A percentile compares a stretch with the other conserved stretches of the same genome.
Evolutionary conservation across 2,797 vertebrate species (phyloP).

Genomic region (Peromyscus aztecus): DNA sequence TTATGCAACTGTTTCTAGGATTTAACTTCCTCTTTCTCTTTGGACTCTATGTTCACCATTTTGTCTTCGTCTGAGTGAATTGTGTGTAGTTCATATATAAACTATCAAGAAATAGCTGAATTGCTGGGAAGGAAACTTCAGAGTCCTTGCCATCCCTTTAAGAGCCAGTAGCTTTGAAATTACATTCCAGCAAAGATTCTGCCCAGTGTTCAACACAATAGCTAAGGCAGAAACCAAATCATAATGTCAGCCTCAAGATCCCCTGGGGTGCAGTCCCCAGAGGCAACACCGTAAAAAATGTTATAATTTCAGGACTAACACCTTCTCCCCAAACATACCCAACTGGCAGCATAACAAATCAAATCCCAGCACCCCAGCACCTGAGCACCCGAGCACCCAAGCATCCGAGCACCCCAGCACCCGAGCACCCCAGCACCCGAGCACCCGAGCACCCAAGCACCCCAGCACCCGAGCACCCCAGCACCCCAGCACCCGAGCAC

Average conservation of each 20-base stretch:
- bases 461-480: too few relatives aligned
- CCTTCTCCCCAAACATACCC: not conserved
- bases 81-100: not conserved
- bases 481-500: not conserved
- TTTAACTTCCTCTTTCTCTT: not conserved
- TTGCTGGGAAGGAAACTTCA: not conserved
- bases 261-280: not conserved
- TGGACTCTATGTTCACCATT: not conserved
- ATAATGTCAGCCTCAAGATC: not conserved
- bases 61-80: not conserved
- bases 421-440: not conserved
- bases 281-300: not conserved
- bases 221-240: not conserved
- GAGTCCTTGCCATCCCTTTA: not conserved
- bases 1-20: slow-evolving; percentile 58
- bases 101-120: not conserved
- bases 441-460: not conserved
- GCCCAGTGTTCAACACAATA: not conserved
- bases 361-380: not conserved
- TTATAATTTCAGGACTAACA: not conserved
- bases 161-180: not conserved
- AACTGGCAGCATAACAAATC: not conserved
- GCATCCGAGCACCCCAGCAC: too few relatives aligned
- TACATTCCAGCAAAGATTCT: not conserved
- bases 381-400: not conserved